Evolutionary conservation across 2,113 vertebrate species (phyloP).

Genomic region (Cygnus buccinator): DNA sequence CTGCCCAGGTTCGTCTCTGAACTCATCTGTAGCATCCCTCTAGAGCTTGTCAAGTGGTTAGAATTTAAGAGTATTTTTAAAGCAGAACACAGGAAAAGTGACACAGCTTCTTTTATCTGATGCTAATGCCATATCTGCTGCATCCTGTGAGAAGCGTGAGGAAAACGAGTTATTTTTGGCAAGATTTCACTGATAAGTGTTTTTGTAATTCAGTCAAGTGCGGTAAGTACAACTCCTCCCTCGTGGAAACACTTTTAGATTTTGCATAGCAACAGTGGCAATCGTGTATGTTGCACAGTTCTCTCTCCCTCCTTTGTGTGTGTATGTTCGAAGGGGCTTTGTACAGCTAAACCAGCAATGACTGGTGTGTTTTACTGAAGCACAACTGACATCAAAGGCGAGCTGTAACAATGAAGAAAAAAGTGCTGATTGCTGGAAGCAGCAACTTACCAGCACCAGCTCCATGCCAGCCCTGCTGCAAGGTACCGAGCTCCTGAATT

Average conservation of each 20-base stretch:
- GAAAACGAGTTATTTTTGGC: background rate
- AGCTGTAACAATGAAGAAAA: background rate
- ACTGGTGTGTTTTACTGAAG: background rate
- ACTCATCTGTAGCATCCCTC: background rate
- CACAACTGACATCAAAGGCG: background rate
- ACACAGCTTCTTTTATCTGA: background rate
- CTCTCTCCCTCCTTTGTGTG: background rate
- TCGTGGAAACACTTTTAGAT: background rate
- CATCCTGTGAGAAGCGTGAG: background rate
- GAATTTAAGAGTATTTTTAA: background rate
- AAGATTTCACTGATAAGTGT: background rate
- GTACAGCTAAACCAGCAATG: background rate
- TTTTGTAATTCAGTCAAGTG: background rate
- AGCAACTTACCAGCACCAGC: background rate
- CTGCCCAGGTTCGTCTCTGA: background rate
- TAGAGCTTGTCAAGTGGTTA: background rate
- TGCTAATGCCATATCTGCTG: background rate
- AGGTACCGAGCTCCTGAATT: accelerated
- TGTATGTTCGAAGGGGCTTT: background rate
- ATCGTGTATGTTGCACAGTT: background rate
- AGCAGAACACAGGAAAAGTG: background rate
- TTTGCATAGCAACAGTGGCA: background rate
- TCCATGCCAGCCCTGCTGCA: accelerated
- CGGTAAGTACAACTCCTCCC: background rate
- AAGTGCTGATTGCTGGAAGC: background rate